Percentiles rank a stretch among this genome's conserved stretches.
These are phyloP conservation scores for Phycodurus eques DNA, from an alignment of 2,113 vertebrate genomes.

Conservation along the genomic window DNA sequence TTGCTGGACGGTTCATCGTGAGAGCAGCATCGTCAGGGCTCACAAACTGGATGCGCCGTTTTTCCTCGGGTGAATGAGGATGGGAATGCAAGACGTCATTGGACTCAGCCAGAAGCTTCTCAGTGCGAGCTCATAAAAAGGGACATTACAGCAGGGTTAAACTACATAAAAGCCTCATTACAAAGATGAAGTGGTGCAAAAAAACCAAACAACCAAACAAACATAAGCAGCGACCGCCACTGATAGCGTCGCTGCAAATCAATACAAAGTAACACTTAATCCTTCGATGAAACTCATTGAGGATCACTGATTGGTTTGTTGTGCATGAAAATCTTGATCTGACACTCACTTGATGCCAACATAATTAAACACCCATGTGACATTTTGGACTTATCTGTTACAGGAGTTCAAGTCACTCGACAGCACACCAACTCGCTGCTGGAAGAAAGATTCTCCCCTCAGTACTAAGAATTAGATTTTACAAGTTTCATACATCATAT, in stretches of 20 bases:
- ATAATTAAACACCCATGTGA: not conserved
- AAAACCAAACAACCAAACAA: not conserved
- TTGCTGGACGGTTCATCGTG: not conserved
- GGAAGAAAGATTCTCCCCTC: not conserved
- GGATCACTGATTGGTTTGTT: not conserved
- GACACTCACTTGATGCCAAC: not conserved
- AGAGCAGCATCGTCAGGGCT: not conserved
- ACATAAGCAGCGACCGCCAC: not conserved
- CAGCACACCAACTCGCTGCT: not conserved
- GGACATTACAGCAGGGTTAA: constrained; percentile 1
- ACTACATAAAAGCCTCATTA: constrained; percentile 3
- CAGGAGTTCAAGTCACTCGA: not conserved
- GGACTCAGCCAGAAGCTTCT: not conserved
- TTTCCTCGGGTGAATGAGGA: not conserved
- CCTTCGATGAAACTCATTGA: not conserved
- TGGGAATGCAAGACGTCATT: not conserved
- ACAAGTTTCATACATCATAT: too few species aligned
- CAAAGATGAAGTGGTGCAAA: not conserved
- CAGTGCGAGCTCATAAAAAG: not conserved
- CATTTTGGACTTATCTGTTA: not conserved
- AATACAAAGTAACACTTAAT: constrained; percentile 1
- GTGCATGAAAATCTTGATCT: not conserved
- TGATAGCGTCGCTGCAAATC: constrained; percentile 1
- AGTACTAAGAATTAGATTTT: too few species aligned
- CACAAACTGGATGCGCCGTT: not conserved